phyloP scores from a whole-genome alignment of 2,888 invertebrate species.

The Catocala fraxini region DNA sequence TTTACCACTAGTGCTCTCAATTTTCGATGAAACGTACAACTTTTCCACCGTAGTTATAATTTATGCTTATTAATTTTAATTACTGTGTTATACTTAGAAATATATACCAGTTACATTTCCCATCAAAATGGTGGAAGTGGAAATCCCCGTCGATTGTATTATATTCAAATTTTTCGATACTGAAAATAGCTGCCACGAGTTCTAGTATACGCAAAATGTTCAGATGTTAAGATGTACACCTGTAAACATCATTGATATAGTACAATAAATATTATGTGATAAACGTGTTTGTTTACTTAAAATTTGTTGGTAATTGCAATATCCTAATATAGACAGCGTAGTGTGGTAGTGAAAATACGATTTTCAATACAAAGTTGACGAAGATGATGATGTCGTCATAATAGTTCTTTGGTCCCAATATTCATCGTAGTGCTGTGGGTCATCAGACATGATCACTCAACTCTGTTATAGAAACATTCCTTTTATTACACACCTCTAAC shows the following conservation, averaged over 20 bases:
- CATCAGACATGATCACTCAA: no score
- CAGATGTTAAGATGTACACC: conserved; percentile 14
- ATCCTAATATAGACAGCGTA: no score
- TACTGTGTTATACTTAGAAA: conserved; percentile 21
- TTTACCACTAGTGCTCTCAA: conserved; percentile 9
- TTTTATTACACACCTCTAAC: no score
- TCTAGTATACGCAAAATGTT: conserved; percentile 29
- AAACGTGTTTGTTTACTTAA: no score
- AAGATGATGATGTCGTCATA: no score
- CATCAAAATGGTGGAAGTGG: conserved; percentile 43
- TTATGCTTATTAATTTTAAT: conserved; percentile 34
- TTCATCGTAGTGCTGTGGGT: no score
- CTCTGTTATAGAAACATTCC: no score
- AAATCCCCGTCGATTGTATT: conserved; percentile 55
- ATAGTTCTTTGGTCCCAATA: no score
- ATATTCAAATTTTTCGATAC: conserved; percentile 44
- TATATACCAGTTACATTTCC: conserved; percentile 29
- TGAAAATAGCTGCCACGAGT: conserved; percentile 18
- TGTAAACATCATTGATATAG: conserved; percentile 1
- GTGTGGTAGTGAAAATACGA: no score
- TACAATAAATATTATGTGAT: no score
- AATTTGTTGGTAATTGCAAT: no score
- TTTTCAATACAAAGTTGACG: no score
- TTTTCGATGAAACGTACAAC: conserved; percentile 15
- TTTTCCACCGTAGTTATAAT: conserved; percentile 28